phyloP scores from a whole-genome alignment of 2,797 vertebrate species.

The Sebastiscus tertius region DNA sequence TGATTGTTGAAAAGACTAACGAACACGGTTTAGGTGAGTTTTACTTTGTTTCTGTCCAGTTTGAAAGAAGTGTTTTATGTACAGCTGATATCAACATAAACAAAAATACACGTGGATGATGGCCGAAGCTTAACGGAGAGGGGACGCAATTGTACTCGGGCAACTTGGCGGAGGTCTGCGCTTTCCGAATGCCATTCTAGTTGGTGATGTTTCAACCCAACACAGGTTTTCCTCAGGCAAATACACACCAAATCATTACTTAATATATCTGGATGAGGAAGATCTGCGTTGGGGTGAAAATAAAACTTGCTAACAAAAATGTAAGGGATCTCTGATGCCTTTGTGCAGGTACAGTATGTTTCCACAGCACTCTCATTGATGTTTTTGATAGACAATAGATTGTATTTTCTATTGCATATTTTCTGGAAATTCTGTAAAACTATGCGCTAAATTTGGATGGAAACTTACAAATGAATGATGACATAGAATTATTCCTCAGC shows the following conservation, averaged over 20 bases:
- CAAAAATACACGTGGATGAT: no score
- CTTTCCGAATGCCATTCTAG: no score
- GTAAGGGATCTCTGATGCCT: not conserved
- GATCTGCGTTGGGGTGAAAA: rapidly evolving
- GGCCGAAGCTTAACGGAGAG: no score
- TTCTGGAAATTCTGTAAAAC: not conserved
- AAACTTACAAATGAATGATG: not conserved
- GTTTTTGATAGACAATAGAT: not conserved
- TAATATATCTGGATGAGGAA: not conserved
- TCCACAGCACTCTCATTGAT: not conserved
- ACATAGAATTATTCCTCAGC: not conserved
- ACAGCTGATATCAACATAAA: no score
- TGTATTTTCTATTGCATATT: not conserved
- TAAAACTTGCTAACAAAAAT: no score
- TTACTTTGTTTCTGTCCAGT: no score
- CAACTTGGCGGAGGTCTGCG: no score
- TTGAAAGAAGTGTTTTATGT: no score
- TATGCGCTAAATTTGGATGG: rapidly evolving
- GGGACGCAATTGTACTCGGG: no score
- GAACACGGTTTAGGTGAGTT: no score
- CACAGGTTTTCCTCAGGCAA: not conserved
- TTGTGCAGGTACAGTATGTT: not conserved
- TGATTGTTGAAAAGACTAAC: no score
- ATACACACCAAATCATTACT: not conserved
- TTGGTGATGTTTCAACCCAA: no score